phyloP scores from a whole-genome alignment of 2,113 vertebrate genomes.

The Pyxicephalus adspersus region DNA sequence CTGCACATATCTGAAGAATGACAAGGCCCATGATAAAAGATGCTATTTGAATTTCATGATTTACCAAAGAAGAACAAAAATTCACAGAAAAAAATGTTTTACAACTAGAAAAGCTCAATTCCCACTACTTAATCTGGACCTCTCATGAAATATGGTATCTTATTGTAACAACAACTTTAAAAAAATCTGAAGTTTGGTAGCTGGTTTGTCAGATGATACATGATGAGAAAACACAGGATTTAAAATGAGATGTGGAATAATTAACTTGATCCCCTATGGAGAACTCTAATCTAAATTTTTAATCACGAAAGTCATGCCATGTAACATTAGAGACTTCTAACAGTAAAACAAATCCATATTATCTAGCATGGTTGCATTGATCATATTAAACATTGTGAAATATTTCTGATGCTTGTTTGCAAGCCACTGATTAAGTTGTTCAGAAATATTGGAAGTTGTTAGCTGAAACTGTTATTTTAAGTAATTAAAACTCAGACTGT shows the following conservation, averaged over 20 bases:
- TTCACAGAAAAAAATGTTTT: conserved; percentile 7
- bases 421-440: conserved; percentile 14
- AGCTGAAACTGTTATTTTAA: too few species aligned
- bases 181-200: background rate
- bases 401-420: background rate
- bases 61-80: conserved; percentile 30
- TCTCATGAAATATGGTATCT: background rate
- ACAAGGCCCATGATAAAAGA: conserved; percentile 34
- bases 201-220: background rate
- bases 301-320: background rate
- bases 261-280: background rate
- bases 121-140: background rate
- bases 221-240: background rate
- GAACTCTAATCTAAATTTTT: background rate
- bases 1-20: conserved; percentile 18
- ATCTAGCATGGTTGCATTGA: conserved; percentile 18
- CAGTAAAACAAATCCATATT: conserved; percentile 3
- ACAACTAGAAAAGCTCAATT: conserved; percentile 13
- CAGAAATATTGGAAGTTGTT: background rate
- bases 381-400: background rate
- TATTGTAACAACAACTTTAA: background rate
- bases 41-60: conserved; percentile 28
- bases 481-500: too few species aligned
- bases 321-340: conserved; percentile 14
- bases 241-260: background rate